Base-by-base conservation (phyloP, 2,888 invertebrate species). In the Ennomos quercinarius region DNA sequence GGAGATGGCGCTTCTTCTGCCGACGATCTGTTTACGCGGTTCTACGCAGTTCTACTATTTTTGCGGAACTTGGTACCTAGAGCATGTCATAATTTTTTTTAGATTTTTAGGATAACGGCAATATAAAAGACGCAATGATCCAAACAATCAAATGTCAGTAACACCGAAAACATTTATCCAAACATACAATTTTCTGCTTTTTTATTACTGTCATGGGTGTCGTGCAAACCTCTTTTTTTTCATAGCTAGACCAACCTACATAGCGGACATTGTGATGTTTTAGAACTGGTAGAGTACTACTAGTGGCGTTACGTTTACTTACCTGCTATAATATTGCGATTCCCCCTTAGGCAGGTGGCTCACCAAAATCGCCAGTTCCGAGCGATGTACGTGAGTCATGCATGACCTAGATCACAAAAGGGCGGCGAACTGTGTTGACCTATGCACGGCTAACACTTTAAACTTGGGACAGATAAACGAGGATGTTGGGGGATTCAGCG, bases 361-460 rank as follows among this genome's bases (percentile, higher is more conserved):
- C 57, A 47, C 17, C 42, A 51, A 47, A 50, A 11, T 37, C 11
- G 49, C 6, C 10, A 27, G 17, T 34, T 39, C 45, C 43, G 35
- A 50, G 42, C 42, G 42, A 43, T 13, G n/a, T 36, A 54, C 37
- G n/a, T 10, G 27, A 27, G 27, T 27, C 17, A 3, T 10, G 10
- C 46, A 6, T 49, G 61, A 61, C 61, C 61, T 12, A 57, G 53
- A 42, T 61, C 48, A 38, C 34, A 37, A 61, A 53, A 57, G 61
- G 61, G 45, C 57, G 42, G 42, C 50, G 61, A 53, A 49, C 61
- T 49, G 37, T 12, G 42, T 9, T 60, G 50, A 54, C 61, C 61
- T 61, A 57, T 52, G 9, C 49, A 27, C 42, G 50, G n/a, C 12
- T 9, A 41, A 37, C 36, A 9, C 13, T 49, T 39, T 9, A 43